phyloP scores from a whole-genome alignment of 2,888 invertebrate species.

The Lycaena phlaeas region DNA sequence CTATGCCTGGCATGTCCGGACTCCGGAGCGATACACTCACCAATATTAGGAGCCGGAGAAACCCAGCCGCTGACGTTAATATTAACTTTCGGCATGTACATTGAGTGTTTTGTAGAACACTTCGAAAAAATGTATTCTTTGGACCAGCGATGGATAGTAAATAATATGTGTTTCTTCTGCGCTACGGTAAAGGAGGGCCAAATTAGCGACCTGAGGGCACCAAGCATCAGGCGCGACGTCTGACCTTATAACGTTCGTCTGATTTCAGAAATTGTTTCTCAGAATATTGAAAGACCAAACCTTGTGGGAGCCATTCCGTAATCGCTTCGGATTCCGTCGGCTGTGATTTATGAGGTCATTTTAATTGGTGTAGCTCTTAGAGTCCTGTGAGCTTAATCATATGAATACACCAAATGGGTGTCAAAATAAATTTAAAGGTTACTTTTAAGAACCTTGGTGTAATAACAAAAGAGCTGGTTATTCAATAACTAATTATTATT shows the following conservation, averaged over 20 bases:
- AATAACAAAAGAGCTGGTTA: no score
- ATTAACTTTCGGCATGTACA: background rate
- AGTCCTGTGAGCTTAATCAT: no score
- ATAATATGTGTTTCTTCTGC: background rate
- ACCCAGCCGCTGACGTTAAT: background rate
- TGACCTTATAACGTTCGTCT: background rate
- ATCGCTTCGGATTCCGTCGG: no score
- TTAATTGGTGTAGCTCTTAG: no score
- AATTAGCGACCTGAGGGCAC: background rate
- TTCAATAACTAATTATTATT: no score
- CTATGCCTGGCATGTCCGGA: conserved; percentile 8
- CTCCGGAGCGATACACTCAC: background rate
- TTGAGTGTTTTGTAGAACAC: background rate
- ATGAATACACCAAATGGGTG: no score
- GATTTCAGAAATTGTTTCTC: background rate
- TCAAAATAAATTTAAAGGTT: no score
- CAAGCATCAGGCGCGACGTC: background rate
- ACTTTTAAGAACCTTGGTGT: no score
- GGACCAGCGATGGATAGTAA: background rate
- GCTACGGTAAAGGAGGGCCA: background rate
- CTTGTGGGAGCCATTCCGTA: no score
- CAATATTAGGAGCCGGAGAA: background rate
- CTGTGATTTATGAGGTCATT: no score
- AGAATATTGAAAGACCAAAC: background rate
- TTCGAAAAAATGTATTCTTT: background rate